A percentile compares a stretch with the other conserved stretches of the same genome.
phyloP scores from a whole-genome alignment of 1,140 invertebrate species.

The Chionoecetes opilio region DNA sequence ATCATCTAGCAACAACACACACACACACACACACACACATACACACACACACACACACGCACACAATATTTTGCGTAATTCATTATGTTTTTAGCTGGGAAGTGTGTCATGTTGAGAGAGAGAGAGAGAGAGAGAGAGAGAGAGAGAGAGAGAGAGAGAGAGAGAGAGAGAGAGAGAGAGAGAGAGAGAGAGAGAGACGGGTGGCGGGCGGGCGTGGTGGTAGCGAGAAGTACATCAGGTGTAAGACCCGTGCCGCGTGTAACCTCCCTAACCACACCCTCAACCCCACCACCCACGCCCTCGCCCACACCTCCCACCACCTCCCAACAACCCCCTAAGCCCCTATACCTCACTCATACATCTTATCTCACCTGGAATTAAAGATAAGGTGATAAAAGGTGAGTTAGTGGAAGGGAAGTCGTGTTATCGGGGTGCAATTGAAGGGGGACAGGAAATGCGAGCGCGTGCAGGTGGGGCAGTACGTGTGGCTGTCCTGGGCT shows the following conservation, averaged over 20 bases:
- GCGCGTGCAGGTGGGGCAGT: conserved; percentile 63
- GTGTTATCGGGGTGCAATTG: conserved; percentile 46
- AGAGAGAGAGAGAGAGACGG: conserved; percentile 59
- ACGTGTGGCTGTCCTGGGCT: background rate
- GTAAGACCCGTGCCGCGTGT: conserved; percentile 69
- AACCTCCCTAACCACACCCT: background rate
- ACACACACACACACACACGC: conserved; percentile 39
- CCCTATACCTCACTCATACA: too few relatives aligned
- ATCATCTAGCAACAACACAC: background rate
- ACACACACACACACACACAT: conserved; percentile 34
- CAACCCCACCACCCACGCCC: background rate
- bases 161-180: conserved; percentile 60
- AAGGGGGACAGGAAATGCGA: conserved; percentile 67
- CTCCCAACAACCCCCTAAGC: background rate
- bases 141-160: conserved; percentile 51
- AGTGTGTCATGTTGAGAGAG: too few relatives aligned
- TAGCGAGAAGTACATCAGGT: conserved; percentile 49
- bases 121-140: conserved; percentile 29
- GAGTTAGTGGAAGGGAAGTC: background rate
- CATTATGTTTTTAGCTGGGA: too few relatives aligned
- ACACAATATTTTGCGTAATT: too few relatives aligned
- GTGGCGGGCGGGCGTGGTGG: conserved; percentile 45
- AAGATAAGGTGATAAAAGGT: background rate
- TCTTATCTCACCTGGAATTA: background rate
- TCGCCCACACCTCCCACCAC: background rate